Base-by-base conservation (phyloP, 1,140 invertebrate genomes). In the Drosophila ercepeae region DNA sequence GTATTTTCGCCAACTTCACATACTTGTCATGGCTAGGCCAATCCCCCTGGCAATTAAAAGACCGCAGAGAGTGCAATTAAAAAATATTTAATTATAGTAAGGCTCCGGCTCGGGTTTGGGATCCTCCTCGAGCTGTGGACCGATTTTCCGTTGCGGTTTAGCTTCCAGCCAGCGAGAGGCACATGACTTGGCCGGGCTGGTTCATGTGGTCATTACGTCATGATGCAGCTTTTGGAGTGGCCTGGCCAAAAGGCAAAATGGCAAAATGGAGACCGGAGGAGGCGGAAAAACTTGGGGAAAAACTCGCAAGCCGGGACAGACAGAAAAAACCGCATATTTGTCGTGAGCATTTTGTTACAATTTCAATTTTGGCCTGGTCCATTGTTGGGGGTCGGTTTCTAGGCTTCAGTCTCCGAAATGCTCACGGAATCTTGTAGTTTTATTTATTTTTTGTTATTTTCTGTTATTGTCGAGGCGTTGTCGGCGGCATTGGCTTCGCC, bases 281-380 rank as follows among this genome's bases (percentile, higher is more conserved):
- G 44, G 60, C 60, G 46, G 39, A 67, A 67, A 67, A 67, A 45
- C 18, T 23, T 44, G 63, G 61, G 63, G 63, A 45, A 67, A 67
- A 67, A 67, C 60, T 53, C 52, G 63, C 23, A 44, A 45, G 34
- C 32, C 46, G 36, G 60, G 63, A 16, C 45, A 51, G 61, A 51
- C 60, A 67, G 36, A 18, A 16, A 52, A 67, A 67, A 67, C 60
- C 60, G 61, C 61, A 67, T 67, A 67, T 67, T 67, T 67, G 63
- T 67, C 60, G 63, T 67, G 63, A 67, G 63, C 63, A 67, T 67
- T 67, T 67, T 67, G 63, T 67, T 67, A 67, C 63, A 67, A 67
- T 67, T 67, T 67, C 63, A 67, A 67, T 68, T 65, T 68, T 53
- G 64, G 61, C 46, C 63, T 53, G 64, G 61, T 68, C 61, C 64